Evolutionary conservation across 2,888 invertebrate genomes (phyloP).

Genomic region (Arrhopalites spinosus): DNA sequence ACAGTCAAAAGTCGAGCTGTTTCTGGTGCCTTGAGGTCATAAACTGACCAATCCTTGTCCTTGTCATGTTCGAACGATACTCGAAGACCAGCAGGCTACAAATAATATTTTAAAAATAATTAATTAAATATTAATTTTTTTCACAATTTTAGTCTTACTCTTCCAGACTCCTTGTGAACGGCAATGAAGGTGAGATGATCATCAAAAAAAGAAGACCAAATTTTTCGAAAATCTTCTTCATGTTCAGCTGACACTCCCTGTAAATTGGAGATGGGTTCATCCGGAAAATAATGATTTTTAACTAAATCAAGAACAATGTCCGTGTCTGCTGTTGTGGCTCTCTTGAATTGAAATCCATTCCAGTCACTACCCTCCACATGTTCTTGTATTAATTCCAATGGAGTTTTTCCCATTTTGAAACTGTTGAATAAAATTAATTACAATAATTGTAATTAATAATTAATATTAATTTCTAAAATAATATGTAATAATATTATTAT

Average conservation of each 20-base stretch:
- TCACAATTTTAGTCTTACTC: not conserved
- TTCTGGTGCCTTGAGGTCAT: not conserved
- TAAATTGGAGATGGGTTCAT: not conserved
- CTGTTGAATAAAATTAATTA: too few species aligned
- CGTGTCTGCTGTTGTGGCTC: not conserved
- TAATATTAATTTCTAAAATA: too few species aligned
- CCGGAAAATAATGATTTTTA: not conserved
- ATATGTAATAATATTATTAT: too few species aligned
- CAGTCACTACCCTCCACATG: not conserved
- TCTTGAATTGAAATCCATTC: not conserved
- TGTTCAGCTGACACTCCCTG: not conserved
- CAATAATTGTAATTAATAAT: too few species aligned
- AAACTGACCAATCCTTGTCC: not conserved
- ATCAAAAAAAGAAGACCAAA: not conserved
- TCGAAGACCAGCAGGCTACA: not conserved
- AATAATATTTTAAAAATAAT: not conserved
- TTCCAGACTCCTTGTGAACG: not conserved
- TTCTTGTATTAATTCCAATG: too few species aligned
- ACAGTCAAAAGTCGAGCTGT: not conserved
- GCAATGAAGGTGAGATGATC: not conserved
- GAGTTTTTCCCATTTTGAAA: too few species aligned
- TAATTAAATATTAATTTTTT: not conserved
- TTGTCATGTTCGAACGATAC: not conserved
- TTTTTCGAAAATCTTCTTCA: not conserved
- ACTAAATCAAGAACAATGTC: not conserved